A percentile compares a stretch with the other conserved stretches of the same genome.
Conservation (phyloP, 2,113 vertebrate species). For the Psittacula cyanocephala region DNA sequence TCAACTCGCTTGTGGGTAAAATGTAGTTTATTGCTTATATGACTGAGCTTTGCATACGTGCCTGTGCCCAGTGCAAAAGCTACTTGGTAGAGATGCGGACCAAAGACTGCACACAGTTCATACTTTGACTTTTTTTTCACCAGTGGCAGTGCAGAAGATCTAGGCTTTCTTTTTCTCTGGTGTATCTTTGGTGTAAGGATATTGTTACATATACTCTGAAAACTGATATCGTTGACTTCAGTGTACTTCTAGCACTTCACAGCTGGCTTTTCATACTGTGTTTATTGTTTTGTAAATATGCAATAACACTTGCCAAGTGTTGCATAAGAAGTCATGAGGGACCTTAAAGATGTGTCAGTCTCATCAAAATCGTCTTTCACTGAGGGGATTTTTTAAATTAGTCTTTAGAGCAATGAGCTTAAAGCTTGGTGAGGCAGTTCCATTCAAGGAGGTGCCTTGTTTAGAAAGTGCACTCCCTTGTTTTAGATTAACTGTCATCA, state of each 20-base stretch:
- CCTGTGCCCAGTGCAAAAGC: not conserved
- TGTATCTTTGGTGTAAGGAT: not conserved
- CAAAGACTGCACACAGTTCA: not conserved
- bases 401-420: not conserved
- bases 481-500: not conserved
- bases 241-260: not conserved
- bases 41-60: fast-evolving
- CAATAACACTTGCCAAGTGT: not conserved
- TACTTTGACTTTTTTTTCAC: not conserved
- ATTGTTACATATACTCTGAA: not conserved
- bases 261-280: not conserved
- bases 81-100: not conserved
- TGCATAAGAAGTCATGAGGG: not conserved
- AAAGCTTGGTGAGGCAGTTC: not conserved
- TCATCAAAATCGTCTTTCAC: not conserved
- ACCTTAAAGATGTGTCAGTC: not conserved
- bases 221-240: not conserved
- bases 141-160: not conserved
- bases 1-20: not conserved
- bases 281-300: not conserved
- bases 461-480: not conserved
- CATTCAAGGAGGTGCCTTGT: not conserved
- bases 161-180: not conserved
- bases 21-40: not conserved
- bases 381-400: not conserved